These are phyloP conservation scores for Lacerta bilineata DNA, from an alignment of 2,797 vertebrate genomes.

Conservation along the genomic window DNA sequence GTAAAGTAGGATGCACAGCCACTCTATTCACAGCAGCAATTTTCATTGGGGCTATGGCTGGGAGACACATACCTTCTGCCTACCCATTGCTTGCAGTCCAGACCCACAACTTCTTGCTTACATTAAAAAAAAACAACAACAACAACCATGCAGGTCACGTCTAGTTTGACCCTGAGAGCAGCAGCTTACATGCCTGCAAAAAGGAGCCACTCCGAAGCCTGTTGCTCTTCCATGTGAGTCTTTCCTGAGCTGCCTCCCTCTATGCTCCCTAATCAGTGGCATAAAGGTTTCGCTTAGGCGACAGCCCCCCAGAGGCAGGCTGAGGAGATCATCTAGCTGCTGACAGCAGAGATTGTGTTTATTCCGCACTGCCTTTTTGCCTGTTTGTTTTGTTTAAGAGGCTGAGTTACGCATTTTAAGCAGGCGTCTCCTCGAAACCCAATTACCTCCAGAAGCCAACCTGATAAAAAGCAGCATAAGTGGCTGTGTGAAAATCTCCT, in stretches of 20 bases:
- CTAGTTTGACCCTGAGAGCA: neutral
- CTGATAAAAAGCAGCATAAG: conserved; percentile 71
- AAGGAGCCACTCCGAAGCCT: neutral
- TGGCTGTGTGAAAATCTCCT: conserved; percentile 68
- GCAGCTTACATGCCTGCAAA: neutral
- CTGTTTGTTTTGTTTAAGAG: conserved; percentile 69
- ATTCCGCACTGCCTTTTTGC: conserved; percentile 61
- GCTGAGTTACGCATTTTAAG: conserved; percentile 68
- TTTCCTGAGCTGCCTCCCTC: neutral
- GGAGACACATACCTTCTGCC: neutral
- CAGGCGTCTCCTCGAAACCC: conserved; percentile 69
- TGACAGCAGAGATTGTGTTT: neutral
- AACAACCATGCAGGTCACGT: too few species aligned
- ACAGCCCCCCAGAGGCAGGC: neutral
- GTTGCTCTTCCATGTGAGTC: neutral
- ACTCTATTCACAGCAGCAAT: neutral
- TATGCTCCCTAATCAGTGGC: neutral
- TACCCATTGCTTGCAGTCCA: neutral
- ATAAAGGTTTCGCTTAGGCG: neutral
- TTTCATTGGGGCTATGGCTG: neutral
- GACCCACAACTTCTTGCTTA: neutral
- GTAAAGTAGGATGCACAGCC: neutral
- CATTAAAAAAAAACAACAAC: too few species aligned
- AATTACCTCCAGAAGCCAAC: conserved; percentile 73
- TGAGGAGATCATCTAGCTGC: neutral